These are phyloP conservation scores for Myopa testacea DNA, from an alignment of 2,888 invertebrate species.

Conservation along the genomic window DNA sequence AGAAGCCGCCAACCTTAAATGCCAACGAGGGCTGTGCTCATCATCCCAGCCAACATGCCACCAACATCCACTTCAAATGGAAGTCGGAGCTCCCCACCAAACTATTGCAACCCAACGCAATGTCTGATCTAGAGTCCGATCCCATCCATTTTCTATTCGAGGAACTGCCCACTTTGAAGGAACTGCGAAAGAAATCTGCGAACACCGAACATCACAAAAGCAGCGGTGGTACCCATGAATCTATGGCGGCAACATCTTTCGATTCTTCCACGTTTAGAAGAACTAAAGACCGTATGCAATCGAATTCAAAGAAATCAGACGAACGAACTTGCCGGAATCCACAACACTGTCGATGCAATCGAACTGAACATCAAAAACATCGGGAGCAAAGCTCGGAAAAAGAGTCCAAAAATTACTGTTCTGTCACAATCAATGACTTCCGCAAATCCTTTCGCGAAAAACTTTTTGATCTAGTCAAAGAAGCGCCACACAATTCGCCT, in stretches of 20 bases:
- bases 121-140: conserved; percentile 59
- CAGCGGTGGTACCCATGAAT: too few species aligned
- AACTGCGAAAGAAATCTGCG: conserved; percentile 43
- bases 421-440: too few species aligned
- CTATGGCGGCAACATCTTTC: too few species aligned
- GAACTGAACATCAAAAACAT: too few species aligned
- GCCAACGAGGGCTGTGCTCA: neutral
- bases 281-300: too few species aligned
- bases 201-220: conserved; percentile 45
- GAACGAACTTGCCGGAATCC: too few species aligned
- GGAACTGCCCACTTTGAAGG: conserved; percentile 58
- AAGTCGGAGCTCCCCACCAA: conserved; percentile 59
- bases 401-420: too few species aligned
- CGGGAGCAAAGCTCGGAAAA: too few species aligned
- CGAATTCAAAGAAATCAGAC: too few species aligned
- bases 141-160: conserved; percentile 65
- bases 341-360: too few species aligned
- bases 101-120: conserved; percentile 60
- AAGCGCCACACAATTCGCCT: conserved; percentile 64
- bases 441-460: conserved; percentile 65
- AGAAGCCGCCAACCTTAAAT: conserved; percentile 37
- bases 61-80: conserved; percentile 65
- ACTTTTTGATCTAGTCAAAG: conserved; percentile 60
- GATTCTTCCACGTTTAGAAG: too few species aligned
- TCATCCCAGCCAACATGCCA: conserved; percentile 60